Evolutionary conservation across 2,888 invertebrate genomes (phyloP), one percentile per base, ranked within the genome.

Genomic region (Thymelicus acteon): DNA sequence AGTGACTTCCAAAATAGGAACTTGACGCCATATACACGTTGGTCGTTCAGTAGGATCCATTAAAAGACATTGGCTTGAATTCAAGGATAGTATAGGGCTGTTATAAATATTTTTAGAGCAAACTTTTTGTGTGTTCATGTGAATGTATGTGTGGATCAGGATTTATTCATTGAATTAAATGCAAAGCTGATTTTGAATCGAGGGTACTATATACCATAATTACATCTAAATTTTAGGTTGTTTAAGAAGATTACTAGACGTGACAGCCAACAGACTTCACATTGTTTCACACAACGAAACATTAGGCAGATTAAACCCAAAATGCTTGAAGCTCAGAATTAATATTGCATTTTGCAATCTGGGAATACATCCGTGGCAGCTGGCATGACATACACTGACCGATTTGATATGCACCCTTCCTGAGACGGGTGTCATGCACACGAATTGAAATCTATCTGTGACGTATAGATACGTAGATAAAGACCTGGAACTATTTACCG

Each of bases 401-500:
- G 85, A 89, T 91, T 91, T 90, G 87, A 87, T 91, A 91, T 91
- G 90, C 91, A 90, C 91, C 90, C 91, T 89, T 85, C 87, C 76
- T 75, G 75, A 73, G 78, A 75, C 79, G 80, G 79, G 80, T 80
- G 75, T 78, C 79, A 78, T 78, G 77, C 62, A 40, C 70, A 60
- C 24, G 48, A 57, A 54, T 58, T 60, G 48, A 47, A 69, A 69
- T 58, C 57, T 44, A 69, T 65, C 65, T 70, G 58, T 49, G 7
- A n/a, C 39, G 54, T 65, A 64, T 40, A 49, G 39, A 52, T 67
- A 49, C 39, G 39, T 67, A 31, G 12, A 19, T 67, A 52, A 48
- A 44, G 8, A 44, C 44, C 10, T 44, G 44, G 44, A 12, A 44
- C 4, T 44, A 12, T 44, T 44, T 44, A 44, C 44, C 8, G 1